Conservation (phyloP, 2,888 invertebrate species). For the Pandemis corylana region DNA sequence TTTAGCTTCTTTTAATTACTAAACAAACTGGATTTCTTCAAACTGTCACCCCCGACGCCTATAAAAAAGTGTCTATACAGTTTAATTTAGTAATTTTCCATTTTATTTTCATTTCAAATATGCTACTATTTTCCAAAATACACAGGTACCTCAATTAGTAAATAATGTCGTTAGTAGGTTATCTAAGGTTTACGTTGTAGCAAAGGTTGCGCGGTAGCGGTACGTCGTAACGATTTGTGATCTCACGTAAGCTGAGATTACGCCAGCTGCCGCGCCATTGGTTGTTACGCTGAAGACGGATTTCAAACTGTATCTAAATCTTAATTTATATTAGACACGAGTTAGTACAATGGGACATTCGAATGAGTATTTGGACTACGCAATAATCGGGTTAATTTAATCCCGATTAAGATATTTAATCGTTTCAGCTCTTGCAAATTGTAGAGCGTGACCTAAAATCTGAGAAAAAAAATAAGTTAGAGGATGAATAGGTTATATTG, state of each 20-base stretch:
- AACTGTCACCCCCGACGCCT: too few relatives aligned
- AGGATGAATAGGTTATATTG: too few relatives aligned
- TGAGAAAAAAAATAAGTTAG: too few relatives aligned
- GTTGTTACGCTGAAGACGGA: conserved; percentile 59
- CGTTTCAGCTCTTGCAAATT: background rate
- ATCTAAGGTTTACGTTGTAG: conserved; percentile 48
- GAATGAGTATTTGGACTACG: background rate
- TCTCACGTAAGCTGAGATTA: conserved; percentile 77
- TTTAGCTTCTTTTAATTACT: too few relatives aligned
- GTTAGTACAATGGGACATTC: background rate
- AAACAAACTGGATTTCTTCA: too few relatives aligned
- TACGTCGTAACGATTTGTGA: conserved; percentile 66
- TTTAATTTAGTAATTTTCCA: too few relatives aligned
- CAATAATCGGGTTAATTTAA: background rate
- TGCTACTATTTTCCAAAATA: too few relatives aligned
- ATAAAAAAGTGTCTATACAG: too few relatives aligned
- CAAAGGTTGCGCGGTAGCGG: conserved; percentile 64
- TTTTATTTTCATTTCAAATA: too few relatives aligned
- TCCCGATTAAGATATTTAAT: background rate
- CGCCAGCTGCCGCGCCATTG: conserved; percentile 66
- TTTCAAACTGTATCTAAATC: conserved; percentile 3
- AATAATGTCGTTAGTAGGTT: conserved; percentile 3
- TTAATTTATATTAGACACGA: background rate
- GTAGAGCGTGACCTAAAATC: background rate
- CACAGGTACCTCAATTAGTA: background rate